Conservation (phyloP, 2,797 vertebrate genomes). For the Paguma larvata region DNA sequence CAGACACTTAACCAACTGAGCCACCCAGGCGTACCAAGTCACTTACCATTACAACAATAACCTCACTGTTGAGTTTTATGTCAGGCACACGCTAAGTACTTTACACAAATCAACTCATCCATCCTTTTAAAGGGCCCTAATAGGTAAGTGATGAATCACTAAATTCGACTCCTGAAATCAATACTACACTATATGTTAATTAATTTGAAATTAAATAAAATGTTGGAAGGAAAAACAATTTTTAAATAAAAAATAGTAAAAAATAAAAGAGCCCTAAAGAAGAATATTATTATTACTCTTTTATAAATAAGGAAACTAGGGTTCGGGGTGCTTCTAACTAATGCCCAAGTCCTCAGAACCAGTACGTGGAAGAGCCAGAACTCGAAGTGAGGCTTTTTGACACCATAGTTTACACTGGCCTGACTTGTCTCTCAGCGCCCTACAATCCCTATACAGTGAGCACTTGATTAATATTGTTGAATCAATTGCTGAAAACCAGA, state of each 20-base stretch:
- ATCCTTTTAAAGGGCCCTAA: conserved; percentile 4
- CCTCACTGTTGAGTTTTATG: background rate
- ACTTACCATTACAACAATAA: background rate
- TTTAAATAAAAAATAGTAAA: too few relatives aligned
- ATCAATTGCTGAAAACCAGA: conserved; percentile 54
- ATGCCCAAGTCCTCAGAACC: background rate
- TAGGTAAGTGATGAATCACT: too few relatives aligned
- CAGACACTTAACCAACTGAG: too few relatives aligned
- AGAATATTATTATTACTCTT: background rate
- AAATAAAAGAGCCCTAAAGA: background rate
- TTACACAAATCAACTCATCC: background rate
- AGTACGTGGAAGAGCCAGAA: background rate
- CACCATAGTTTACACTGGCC: background rate
- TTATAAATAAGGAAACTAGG: conserved; percentile 10
- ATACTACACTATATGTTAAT: too few relatives aligned
- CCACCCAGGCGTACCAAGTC: background rate
- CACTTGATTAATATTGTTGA: background rate
- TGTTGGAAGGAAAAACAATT: too few relatives aligned
- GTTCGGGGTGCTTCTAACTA: conserved; percentile 4
- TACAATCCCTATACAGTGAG: background rate
- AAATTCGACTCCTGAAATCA: too few relatives aligned
- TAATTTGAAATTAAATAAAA: too few relatives aligned
- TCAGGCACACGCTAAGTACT: background rate
- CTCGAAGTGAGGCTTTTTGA: background rate
- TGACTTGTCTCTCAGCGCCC: background rate